phyloP scores from a whole-genome alignment of 2,888 invertebrate genomes.

The Galerucella nymphaeae region DNA sequence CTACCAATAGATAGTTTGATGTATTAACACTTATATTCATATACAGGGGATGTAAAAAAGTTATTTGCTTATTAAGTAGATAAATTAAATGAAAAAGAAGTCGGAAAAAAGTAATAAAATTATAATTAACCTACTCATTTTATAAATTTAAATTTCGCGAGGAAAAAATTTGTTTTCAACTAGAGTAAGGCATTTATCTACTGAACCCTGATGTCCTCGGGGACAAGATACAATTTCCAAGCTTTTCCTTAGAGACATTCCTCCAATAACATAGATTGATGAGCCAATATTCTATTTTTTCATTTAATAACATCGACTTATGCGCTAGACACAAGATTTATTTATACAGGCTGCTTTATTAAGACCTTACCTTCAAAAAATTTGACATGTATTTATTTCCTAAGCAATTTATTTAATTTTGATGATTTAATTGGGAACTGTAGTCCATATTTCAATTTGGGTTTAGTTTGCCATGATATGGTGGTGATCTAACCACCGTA shows the following conservation, averaged over 20 bases:
- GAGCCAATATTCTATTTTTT: background rate
- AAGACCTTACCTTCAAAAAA: background rate
- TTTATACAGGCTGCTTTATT: background rate
- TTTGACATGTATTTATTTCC: too few species aligned
- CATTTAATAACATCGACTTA: background rate
- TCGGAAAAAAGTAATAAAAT: too few species aligned
- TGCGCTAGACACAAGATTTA: background rate
- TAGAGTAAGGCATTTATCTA: background rate
- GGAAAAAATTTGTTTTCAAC: background rate
- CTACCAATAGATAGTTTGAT: background rate
- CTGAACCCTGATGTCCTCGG: background rate
- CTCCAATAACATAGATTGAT: conserved; percentile 14
- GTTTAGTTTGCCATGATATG: too few species aligned
- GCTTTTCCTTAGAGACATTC: conserved; percentile 3
- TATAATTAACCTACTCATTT: too few species aligned
- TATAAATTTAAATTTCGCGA: background rate
- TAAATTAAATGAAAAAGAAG: too few species aligned
- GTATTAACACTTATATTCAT: background rate
- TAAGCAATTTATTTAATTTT: too few species aligned
- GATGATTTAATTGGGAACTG: too few species aligned
- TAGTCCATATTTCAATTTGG: too few species aligned
- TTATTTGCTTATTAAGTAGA: too few species aligned
- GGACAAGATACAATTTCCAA: conserved; percentile 14
- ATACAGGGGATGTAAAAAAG: background rate
- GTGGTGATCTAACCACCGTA: too few species aligned